These are phyloP conservation scores for Theodoxus fluviatilis DNA, from an alignment of 2,888 invertebrate genomes.

Conservation along the genomic window DNA sequence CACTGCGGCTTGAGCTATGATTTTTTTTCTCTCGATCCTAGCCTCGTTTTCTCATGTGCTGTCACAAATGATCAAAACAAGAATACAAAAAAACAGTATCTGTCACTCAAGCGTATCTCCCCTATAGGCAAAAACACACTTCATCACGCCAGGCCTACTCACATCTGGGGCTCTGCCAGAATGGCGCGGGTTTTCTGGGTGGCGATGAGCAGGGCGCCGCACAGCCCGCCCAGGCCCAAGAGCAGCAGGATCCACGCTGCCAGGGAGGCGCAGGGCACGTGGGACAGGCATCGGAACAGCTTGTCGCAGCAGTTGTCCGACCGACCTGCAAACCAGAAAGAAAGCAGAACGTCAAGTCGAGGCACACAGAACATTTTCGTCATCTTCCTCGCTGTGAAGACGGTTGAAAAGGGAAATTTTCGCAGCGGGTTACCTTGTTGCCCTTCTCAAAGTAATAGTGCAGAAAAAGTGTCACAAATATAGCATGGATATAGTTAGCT, in stretches of 20 bases:
- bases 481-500: no score
- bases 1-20: no score
- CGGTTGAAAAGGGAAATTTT: not conserved
- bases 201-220: slow-evolving; percentile 52
- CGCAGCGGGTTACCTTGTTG: no score
- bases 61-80: no score
- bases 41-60: no score
- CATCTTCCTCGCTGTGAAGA: not conserved
- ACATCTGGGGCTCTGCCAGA: slow-evolving; percentile 44
- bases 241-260: slow-evolving; percentile 55
- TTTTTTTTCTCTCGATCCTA: no score
- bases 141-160: slow-evolving; percentile 35
- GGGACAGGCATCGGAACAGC: slow-evolving; percentile 51
- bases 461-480: no score
- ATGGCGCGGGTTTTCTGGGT: slow-evolving; percentile 49
- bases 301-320: slow-evolving; percentile 51
- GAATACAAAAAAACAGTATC: no score
- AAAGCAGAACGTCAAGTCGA: not conserved
- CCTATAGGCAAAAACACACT: not conserved
- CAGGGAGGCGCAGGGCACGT: slow-evolving; percentile 56
- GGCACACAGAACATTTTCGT: no score
- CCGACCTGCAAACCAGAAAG: slow-evolving; percentile 43
- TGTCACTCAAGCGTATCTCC: no score
- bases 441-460: no score
- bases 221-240: slow-evolving; percentile 51